Evolutionary conservation across 2,113 vertebrate genomes (phyloP), one percentile per base, ranked within the genome.

Genomic region (Sander lucioperca): DNA sequence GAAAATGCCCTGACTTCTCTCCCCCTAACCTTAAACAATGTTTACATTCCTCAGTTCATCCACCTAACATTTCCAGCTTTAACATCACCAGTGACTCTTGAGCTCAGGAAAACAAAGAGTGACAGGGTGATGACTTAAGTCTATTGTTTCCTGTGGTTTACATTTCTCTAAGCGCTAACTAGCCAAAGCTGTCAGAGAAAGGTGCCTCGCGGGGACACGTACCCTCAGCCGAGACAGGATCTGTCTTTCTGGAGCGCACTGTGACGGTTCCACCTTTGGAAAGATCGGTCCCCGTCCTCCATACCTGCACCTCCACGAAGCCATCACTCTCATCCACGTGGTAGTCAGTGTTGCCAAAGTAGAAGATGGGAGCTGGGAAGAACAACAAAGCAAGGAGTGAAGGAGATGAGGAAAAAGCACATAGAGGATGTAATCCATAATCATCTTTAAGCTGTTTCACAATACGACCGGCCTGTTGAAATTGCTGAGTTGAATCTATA

Each of bases 251-350:
- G 48, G 98, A 99, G 19, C 96, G 95, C 87, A 98, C 96, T 0
- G 96, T 99, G 78, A 99, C 95, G 1, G 96, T 96, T 2, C 96
- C 97, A 2, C 91, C 82, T 92, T 94, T 96, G 79, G 97, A 97
- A 2, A 99, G 96, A 86, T 99, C 98, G 0, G 96, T 97, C 21
- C 98, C 98, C 0, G 95, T 96, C 87, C 97, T 96, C 97, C 97
- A 98, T 65, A 99, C 96, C 51, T 19, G 91, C 25, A 97, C 95
- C 79, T 99, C 97, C 80, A 98, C 88, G 0, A 92, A 95, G 83
- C 96, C 96, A 0, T 96, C 95, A 9, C 96, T 97, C 92, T 99
- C 98, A 6, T 98, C 97, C 88, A 97, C 96, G 0, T 94, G 95
- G 89, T 98, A 97, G 59, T 94, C 90, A 0, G 90, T 85, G 21